phyloP scores from a whole-genome alignment of 2,797 vertebrate species.

The Pseudopleuronectes americanus region DNA sequence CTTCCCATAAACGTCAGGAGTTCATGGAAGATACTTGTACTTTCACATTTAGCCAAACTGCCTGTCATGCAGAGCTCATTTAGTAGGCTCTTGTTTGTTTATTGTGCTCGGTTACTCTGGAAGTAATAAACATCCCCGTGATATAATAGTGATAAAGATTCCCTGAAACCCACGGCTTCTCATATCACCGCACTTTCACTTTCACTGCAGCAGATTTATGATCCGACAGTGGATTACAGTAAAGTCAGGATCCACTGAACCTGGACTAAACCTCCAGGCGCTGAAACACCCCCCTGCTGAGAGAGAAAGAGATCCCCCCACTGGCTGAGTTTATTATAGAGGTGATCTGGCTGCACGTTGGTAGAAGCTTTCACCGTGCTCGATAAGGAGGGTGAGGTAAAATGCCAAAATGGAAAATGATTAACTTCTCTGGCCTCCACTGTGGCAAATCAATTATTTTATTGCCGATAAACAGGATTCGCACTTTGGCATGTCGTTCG shows the following conservation, averaged over 20 bases:
- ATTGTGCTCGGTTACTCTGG: not conserved
- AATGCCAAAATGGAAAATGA: not conserved
- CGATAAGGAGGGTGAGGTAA: too few relatives aligned
- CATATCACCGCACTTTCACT: constrained; percentile 27
- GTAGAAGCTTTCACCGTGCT: not conserved
- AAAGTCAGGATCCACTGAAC: constrained; percentile 10
- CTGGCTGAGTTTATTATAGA: not conserved
- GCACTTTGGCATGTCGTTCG: too few relatives aligned
- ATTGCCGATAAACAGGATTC: not conserved
- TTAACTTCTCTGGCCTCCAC: not conserved
- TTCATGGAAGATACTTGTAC: not conserved
- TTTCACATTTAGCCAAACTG: constrained; percentile 23
- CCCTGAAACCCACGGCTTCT: constrained; percentile 12
- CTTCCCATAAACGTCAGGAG: constrained; percentile 10
- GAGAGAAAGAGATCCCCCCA: not conserved
- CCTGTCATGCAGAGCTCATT: not conserved
- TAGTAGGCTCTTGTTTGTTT: not conserved
- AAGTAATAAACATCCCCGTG: not conserved
- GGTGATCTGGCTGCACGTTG: not conserved
- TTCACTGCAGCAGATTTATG: constrained; percentile 40
- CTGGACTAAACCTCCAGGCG: not conserved
- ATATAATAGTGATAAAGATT: constrained; percentile 1
- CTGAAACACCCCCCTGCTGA: too few relatives aligned
- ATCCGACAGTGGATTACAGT: constrained; percentile 22
- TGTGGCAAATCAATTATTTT: not conserved